Evolutionary conservation across 2,113 vertebrate genomes (phyloP), one percentile per base, ranked within the genome.

Genomic region (Grantiella picta): DNA sequence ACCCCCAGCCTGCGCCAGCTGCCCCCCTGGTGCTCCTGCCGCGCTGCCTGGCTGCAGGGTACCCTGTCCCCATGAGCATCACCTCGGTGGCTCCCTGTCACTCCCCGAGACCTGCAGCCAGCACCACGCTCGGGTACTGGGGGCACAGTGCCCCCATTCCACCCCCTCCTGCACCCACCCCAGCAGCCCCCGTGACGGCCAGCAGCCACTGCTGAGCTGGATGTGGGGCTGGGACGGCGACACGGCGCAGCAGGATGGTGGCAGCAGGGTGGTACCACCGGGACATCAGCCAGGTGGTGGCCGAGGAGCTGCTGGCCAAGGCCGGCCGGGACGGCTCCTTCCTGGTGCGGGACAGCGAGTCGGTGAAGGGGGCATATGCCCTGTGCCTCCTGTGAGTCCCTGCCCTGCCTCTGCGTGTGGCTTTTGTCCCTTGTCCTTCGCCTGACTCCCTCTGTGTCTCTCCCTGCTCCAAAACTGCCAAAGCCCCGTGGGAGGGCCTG

Each of bases 321-420:
- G 98, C 98, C 0, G 98, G 98, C 29, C 96, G 97, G 84, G 99
- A 99, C 11, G 99, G 99, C 84, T 98, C 98, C 97, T 99, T 98
- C 97, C 95, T 99, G 68, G 98, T 99, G 88, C 98, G 99, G 94
- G 98, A 99, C 98, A 99, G 99, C 66, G 99, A 99, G 96, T 99
- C 99, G 25, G 98, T 99, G 68, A 97, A 97, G 4, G 98, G 98
- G 91, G 98, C 99, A 1, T 99, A 98, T 25, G 99, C 99, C 81
- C 97, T 99, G 83, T 99, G 99, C 93, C 97, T 99, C 25, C 97
- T 99, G 98, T 99, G 92, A 99, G 99, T 96, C 23, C 59, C 42
- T 97, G 92, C 52, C 45, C 19, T 7, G 9, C 33, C 44, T 31
- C 78, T 79, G 59, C n/a, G 6, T 0, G 7, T 2, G 1, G 8